Evolutionary conservation across 2,797 vertebrate genomes (phyloP).

Genomic region (Lepilemur septentrionalis): DNA sequence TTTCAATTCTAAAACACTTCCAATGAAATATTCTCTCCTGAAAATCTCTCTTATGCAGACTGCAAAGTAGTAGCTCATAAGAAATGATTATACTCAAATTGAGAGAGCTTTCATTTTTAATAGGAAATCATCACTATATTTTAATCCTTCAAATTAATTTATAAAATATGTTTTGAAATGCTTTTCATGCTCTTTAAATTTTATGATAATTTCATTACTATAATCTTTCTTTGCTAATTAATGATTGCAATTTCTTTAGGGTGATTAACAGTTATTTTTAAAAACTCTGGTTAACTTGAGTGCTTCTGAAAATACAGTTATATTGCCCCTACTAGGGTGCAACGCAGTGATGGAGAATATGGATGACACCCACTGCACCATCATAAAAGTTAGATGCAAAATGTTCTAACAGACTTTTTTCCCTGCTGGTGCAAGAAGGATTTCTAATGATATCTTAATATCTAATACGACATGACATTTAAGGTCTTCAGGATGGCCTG

Average conservation of each 20-base stretch:
- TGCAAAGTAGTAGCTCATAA: not conserved
- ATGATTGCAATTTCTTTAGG: not conserved
- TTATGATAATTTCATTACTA: conserved; percentile 51
- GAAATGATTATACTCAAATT: conserved; percentile 14
- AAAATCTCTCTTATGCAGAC: not conserved
- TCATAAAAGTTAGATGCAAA: not conserved
- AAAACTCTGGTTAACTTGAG: not conserved
- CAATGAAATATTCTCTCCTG: conserved; percentile 8
- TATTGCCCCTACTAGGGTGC: not conserved
- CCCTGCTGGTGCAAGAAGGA: not conserved
- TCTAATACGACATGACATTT: not conserved
- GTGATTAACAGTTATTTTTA: not conserved
- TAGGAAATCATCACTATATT: not conserved
- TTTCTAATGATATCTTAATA: not conserved
- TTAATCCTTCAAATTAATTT: conserved; percentile 45
- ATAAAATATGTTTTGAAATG: conserved; percentile 55
- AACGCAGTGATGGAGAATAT: not conserved
- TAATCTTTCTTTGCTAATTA: conserved; percentile 52
- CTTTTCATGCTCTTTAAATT: conserved; percentile 50
- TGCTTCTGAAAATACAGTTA: not conserved
- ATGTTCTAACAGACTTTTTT: not conserved
- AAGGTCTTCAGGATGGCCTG: not conserved
- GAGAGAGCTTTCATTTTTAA: conserved; percentile 31
- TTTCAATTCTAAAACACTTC: not conserved
- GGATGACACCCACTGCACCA: not conserved